Percentiles rank a stretch among this genome's conserved stretches.
Conservation (phyloP, 1,140 invertebrate genomes). For the Macrobrachium rosenbergii region DNA sequence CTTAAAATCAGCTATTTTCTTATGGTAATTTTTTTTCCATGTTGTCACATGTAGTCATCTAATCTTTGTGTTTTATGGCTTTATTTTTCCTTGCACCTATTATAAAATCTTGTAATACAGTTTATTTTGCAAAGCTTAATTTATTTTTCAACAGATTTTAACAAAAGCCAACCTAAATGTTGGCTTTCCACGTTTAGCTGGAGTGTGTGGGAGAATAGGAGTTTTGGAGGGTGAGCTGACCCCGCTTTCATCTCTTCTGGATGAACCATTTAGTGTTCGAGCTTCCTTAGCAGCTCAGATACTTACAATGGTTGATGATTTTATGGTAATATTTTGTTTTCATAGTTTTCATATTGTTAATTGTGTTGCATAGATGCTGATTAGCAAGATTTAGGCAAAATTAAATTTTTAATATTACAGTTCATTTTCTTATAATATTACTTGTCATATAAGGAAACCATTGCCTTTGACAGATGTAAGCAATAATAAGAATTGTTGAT, state of each 20-base stretch:
- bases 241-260: slow-evolving; percentile 26
- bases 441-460: too few relatives aligned
- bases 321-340: slow-evolving; percentile 30
- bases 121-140: background rate
- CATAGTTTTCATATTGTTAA: too few relatives aligned
- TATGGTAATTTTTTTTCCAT: too few relatives aligned
- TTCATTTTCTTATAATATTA: too few relatives aligned
- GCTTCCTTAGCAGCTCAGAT: slow-evolving; percentile 50
- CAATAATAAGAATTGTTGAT: too few relatives aligned
- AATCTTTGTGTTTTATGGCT: too few relatives aligned
- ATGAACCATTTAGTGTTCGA: slow-evolving; percentile 49
- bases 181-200: slow-evolving; percentile 49
- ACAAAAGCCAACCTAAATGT: slow-evolving; percentile 55
- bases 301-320: slow-evolving; percentile 55
- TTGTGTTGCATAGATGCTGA: background rate
- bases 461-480: too few relatives aligned
- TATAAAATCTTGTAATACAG: too few relatives aligned
- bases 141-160: slow-evolving; percentile 14
- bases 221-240: slow-evolving; percentile 50
- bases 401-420: too few relatives aligned
- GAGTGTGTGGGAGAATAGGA: slow-evolving; percentile 40
- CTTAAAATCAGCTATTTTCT: too few relatives aligned
- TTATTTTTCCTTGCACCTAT: too few relatives aligned
- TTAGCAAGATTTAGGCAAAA: too few relatives aligned
- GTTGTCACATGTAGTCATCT: background rate